Conservation (phyloP, 2,888 invertebrate genomes). For the Pammene aurita region DNA sequence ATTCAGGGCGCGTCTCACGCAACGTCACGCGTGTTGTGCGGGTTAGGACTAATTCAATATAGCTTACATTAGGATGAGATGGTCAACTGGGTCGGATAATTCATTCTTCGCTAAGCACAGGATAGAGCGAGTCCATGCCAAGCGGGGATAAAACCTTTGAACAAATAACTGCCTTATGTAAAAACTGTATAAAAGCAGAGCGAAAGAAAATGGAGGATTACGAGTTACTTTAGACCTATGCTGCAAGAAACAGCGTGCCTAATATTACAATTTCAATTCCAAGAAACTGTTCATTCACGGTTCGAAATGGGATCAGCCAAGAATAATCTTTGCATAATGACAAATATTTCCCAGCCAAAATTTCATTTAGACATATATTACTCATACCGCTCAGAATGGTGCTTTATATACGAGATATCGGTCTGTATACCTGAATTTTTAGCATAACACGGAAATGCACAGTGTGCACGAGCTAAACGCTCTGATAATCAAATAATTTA, state of each 20-base stretch:
- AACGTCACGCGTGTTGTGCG: slow-evolving; percentile 22
- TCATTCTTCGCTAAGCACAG: not conserved
- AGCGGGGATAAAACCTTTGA: no score
- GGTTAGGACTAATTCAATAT: slow-evolving; percentile 24
- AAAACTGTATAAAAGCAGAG: no score
- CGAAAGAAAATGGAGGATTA: no score
- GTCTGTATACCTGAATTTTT: no score
- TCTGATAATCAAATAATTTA: no score
- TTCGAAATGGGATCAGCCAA: slow-evolving; percentile 27
- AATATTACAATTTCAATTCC: slow-evolving; percentile 33
- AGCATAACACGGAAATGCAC: no score
- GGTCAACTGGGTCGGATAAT: not conserved
- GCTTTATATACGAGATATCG: no score
- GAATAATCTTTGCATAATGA: slow-evolving; percentile 15
- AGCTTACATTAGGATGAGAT: not conserved
- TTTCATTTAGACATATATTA: no score
- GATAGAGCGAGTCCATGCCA: no score
- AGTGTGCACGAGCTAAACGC: no score
- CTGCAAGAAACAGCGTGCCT: not conserved
- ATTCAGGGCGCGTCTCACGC: slow-evolving; percentile 21
- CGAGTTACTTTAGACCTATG: not conserved
- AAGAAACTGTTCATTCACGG: slow-evolving; percentile 36
- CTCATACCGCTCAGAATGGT: no score
- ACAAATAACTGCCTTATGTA: no score
- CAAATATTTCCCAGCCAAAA: slow-evolving; percentile 21